Evolutionary conservation across 2,888 invertebrate genomes (phyloP).

Genomic region (Rhopalosiphum nymphaeae): DNA sequence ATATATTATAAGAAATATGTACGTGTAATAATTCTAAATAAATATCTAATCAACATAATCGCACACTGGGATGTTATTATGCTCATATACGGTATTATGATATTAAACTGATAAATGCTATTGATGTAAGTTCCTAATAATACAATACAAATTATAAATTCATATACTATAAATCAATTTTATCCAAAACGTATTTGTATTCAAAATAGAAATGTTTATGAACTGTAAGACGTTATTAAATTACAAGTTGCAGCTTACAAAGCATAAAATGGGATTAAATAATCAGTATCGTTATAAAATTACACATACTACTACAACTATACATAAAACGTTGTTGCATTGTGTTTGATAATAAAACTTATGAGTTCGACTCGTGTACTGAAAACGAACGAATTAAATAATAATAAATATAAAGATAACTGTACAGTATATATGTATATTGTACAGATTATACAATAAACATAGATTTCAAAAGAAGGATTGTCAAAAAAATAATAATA

Average conservation of each 20-base stretch:
- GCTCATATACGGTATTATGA: background rate
- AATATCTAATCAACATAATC: background rate
- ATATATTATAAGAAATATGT: background rate
- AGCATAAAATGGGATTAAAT: background rate
- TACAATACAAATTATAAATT: background rate
- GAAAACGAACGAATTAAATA: background rate
- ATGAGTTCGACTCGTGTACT: background rate
- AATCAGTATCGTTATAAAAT: background rate
- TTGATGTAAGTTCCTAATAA: background rate
- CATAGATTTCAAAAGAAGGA: background rate
- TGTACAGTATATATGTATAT: background rate
- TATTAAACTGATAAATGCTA: background rate
- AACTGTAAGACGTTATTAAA: background rate
- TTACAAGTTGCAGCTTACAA: background rate
- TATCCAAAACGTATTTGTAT: background rate
- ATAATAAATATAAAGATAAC: conserved; percentile 14
- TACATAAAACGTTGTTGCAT: background rate
- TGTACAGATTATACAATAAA: background rate
- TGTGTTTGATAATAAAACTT: conserved; percentile 17
- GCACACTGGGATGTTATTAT: background rate
- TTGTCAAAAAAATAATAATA: background rate
- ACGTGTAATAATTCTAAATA: background rate
- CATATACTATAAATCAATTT: background rate
- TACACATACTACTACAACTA: background rate
- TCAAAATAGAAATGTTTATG: background rate